Evolutionary conservation across 2,113 vertebrate species (phyloP).

Genomic region (Thamnaconus septentrionalis): DNA sequence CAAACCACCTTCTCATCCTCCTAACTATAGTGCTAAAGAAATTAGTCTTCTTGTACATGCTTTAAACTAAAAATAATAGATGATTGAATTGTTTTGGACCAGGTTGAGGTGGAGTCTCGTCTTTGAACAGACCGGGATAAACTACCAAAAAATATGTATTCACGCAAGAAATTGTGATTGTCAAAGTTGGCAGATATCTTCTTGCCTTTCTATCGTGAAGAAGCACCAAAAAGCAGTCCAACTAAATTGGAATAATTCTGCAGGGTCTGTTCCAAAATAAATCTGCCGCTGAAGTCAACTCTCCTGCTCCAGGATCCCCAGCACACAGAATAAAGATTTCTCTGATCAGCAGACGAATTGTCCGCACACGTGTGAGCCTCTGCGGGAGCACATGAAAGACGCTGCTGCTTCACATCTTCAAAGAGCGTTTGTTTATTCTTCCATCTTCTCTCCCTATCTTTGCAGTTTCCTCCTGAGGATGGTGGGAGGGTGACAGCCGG

Average conservation of each 20-base stretch:
- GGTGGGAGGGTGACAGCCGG: conserved; percentile 38
- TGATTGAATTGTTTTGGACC: no score
- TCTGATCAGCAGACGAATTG: conserved; percentile 28
- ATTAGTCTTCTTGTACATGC: no score
- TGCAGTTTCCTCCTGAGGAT: conserved; percentile 25
- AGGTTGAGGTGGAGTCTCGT: no score
- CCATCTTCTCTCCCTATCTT: conserved; percentile 32
- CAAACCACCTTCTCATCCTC: no score
- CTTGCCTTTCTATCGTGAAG: no score
- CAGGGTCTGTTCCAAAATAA: background rate
- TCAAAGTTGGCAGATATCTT: no score
- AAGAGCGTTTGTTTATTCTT: conserved; percentile 59
- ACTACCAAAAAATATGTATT: background rate
- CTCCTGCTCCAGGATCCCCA: background rate
- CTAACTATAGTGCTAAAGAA: no score
- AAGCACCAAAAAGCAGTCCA: background rate
- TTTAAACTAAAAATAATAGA: no score
- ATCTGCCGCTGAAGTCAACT: background rate
- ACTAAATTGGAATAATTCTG: background rate
- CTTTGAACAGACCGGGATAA: no score
- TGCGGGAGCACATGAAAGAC: conserved; percentile 52
- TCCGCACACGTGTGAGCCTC: conserved; percentile 27
- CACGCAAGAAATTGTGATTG: no score
- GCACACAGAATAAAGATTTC: background rate
- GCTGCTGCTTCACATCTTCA: conserved; percentile 58